Base-by-base conservation (phyloP, 2,888 invertebrate genomes). In the Byasa hedistus region DNA sequence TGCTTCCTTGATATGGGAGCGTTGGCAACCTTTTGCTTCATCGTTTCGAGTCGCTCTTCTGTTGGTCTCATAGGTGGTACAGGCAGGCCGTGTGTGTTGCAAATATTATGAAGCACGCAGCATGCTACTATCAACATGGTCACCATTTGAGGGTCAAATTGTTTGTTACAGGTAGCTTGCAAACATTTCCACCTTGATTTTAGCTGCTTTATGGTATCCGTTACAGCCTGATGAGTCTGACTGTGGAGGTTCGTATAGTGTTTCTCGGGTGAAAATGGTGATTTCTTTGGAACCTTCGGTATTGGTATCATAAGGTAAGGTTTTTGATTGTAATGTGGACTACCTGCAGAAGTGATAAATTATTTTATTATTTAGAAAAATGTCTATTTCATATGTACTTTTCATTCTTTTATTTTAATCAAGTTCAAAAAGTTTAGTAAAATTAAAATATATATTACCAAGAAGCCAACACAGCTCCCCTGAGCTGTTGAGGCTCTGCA, bases 21-120 rank as follows among this genome's bases (percentile, higher is more conserved):
- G n/a, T 89, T 89, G 0, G 90, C 90, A 0, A 90, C 90, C 48
- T 87, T 87, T 68, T 90, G 90, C 57, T 90, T 90, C 90, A 90
- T 89, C 0, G 82, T 82, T 64, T 90, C 90, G 8, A 90, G 63
- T 0, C 90, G 72, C 51, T 90, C 90, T 39, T 90, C 90, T 0
- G 90, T 80, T 19, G 83, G 85, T 0, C 87, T 87, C 84, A 90
- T 86, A 1, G 80, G 81, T 0, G 81, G 76, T 0, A 81, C 70
- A 0, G 86, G 82, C 1, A 89, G 22, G 0, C 84, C 84, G 8
- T 80, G 71, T 12, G 77, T 72, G 56, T 82, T 86, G 52, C 89
- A 89, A 0, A 90, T 80, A 65, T 90, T 90, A 61, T 90, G 86
- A 0, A 90, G 73, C 0, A 90, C 77, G 32, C 89, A 89, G 69